phyloP scores from a whole-genome alignment of 2,797 vertebrate genomes.

The Apogon hyalosoma region DNA sequence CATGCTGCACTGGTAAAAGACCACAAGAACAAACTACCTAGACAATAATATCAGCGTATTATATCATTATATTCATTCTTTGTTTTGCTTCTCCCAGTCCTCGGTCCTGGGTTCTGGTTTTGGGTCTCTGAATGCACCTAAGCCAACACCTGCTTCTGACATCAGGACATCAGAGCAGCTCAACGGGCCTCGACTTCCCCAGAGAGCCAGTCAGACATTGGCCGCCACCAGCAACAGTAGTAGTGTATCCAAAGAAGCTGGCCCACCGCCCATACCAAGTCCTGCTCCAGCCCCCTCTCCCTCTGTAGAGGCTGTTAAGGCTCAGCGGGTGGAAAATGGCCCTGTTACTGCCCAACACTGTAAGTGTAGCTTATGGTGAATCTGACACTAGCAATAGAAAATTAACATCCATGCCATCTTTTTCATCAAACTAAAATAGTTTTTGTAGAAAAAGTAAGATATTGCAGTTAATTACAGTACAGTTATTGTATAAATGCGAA shows the following conservation, averaged over 20 bases:
- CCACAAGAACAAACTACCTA: neutral
- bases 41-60: neutral
- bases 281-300: constrained; percentile 67
- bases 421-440: neutral
- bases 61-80: constrained; percentile 19
- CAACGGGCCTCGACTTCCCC: constrained; percentile 85
- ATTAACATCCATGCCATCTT: neutral
- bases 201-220: constrained; percentile 81
- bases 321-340: constrained; percentile 81
- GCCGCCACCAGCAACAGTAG: constrained; percentile 61
- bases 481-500: neutral
- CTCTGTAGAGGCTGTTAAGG: constrained; percentile 85
- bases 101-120: constrained; percentile 91
- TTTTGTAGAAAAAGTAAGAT: neutral
- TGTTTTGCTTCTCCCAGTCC: constrained; percentile 76
- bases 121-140: constrained; percentile 88
- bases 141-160: constrained; percentile 80
- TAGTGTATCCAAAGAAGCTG: constrained; percentile 73
- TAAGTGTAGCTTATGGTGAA: constrained; percentile 60
- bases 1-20: constrained; percentile 80
- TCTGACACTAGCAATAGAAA: neutral
- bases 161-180: constrained; percentile 89
- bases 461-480: neutral
- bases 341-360: constrained; percentile 64
- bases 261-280: constrained; percentile 60